Percentiles rank a stretch among this genome's conserved stretches.
Evolutionary conservation across 2,113 vertebrate species (phyloP).

Genomic region (Bubo bubo): DNA sequence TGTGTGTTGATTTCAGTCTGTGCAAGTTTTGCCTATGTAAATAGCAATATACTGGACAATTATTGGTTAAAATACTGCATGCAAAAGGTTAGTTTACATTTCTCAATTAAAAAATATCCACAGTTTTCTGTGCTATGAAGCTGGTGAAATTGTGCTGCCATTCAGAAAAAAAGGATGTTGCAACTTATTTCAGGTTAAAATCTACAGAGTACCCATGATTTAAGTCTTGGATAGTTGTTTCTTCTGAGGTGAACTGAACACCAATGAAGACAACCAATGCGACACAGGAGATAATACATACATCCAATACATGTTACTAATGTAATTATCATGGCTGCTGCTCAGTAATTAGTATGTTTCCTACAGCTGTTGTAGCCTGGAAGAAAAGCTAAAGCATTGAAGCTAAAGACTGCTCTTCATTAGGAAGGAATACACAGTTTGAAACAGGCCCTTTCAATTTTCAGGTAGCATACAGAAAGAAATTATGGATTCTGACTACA

Average conservation of each 20-base stretch:
- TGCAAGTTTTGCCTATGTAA: background rate
- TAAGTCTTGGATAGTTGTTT: background rate
- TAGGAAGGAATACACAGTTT: background rate
- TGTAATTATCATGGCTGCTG: background rate
- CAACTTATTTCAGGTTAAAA: background rate
- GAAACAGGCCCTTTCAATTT: background rate
- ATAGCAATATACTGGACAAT: background rate
- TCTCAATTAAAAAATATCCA: background rate
- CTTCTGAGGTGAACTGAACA: background rate
- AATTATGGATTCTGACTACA: background rate
- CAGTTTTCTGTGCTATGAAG: background rate
- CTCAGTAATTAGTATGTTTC: background rate
- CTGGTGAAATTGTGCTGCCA: background rate
- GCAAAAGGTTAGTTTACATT: background rate
- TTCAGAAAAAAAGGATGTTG: background rate
- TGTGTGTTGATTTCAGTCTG: background rate
- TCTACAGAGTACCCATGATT: background rate
- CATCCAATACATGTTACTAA: background rate
- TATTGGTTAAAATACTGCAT: background rate
- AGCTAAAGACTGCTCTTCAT: background rate
- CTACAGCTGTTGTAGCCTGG: background rate
- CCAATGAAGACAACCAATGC: background rate
- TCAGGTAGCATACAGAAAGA: background rate
- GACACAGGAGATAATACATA: background rate
- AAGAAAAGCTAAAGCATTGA: background rate